Evolutionary conservation across 2,888 invertebrate genomes (phyloP), one percentile per base, ranked within the genome.

Genomic region (Nowickia ferox): DNA sequence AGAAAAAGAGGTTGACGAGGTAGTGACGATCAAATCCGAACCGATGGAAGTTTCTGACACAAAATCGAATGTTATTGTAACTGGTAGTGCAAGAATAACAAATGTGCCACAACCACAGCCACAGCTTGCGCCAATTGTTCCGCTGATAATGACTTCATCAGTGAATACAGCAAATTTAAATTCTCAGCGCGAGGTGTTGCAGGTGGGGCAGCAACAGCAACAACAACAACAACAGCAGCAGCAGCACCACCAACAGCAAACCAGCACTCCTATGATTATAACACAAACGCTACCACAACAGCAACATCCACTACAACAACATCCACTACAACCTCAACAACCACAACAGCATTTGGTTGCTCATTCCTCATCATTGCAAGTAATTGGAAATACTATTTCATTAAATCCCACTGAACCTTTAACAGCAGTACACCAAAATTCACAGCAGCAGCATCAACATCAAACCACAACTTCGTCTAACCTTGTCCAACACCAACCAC

Each of bases 351-450:
- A 86, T 42, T 51, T 86, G 9, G 61, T 85, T 42, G 19, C 82
- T 17, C 87, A 86, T 77, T 87, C 87, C 30, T 76, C 83, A n/a
- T 72, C 82, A n/a, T 22, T 87, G 61, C 87, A 87, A 75, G 82
- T 87, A 44, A 79, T 87, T 79, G 76, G 86, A 84, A 85, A 84
- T 66, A 63, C 78, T 68, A 84, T 88, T 66, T 66, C 83, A 75
- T 68, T 86, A 57, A 59, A 66, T 80, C 78, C 84, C 59, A 85
- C 80, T 38, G 88, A 88, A 46, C 61, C 87, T 10, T 65, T 79
- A 38, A 53, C 81, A 15, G 53, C 83, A 10, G 80, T 80, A 86
- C 88, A 68, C 87, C 89, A 61, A 88, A 88, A 69, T 89, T 89
- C 61, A 42, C 68, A 38, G 11, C 57, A 48, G 53, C 77, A 71